Evolutionary conservation across 1,140 invertebrate genomes (phyloP).

Genomic region (Zeugodacus cucurbitae): DNA sequence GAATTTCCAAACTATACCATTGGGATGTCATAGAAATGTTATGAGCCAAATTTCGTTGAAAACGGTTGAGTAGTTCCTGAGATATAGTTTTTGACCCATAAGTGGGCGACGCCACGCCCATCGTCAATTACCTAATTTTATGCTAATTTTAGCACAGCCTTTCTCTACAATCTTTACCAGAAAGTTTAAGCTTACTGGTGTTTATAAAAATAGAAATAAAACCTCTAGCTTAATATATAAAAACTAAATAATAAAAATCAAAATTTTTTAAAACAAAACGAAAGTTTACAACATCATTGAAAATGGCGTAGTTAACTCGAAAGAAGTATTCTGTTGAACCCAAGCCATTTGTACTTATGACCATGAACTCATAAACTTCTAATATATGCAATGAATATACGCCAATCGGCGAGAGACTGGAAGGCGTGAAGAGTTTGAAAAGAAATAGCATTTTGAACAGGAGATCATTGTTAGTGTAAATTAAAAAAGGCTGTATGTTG

Average conservation of each 20-base stretch:
- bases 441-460: background rate
- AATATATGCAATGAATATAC: background rate
- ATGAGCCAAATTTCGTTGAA: no score
- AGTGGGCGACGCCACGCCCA: no score
- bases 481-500: background rate
- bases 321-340: background rate
- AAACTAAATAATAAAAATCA: background rate
- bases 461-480: background rate
- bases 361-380: conserved; percentile 19
- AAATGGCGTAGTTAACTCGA: background rate
- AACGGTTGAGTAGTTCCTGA: no score
- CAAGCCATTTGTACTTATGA: background rate
- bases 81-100: no score
- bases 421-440: background rate
- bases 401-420: background rate
- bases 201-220: no score
- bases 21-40: no score
- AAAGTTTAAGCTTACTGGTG: no score
- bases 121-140: no score
- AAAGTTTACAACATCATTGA: background rate
- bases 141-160: no score
- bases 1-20: no score
- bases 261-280: background rate
- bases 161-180: no score
- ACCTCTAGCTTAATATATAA: no score